Conservation (phyloP, 2,113 vertebrate genomes). For the Nymphicus hollandicus region DNA sequence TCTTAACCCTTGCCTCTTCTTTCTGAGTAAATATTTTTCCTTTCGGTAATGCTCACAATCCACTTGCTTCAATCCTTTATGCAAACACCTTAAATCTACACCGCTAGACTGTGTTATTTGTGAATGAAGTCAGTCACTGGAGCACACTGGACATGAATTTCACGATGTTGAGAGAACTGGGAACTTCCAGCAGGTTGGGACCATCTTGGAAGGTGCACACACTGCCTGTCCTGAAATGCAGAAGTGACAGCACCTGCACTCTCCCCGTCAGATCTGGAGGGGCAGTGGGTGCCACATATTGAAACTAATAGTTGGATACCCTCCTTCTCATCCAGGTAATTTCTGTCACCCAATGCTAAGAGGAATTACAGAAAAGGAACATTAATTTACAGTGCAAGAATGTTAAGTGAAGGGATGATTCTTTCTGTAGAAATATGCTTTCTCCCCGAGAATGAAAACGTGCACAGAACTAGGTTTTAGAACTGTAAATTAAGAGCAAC, state of each 20-base stretch:
- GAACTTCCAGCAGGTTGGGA: neutral
- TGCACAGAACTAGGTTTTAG: neutral
- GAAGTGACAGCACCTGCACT: neutral
- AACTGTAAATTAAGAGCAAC: neutral
- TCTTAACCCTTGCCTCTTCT: neutral
- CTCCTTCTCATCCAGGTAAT: neutral
- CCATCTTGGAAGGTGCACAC: neutral
- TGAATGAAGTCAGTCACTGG: neutral
- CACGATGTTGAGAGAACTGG: neutral
- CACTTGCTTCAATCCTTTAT: neutral
- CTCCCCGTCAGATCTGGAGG: neutral
- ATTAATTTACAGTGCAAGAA: neutral
- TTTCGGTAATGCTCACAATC: neutral
- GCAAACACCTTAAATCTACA: neutral
- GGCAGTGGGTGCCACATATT: neutral
- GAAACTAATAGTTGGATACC: neutral
- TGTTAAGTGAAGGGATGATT: neutral
- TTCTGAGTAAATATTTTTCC: neutral
- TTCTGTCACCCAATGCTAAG: neutral
- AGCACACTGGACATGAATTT: neutral
- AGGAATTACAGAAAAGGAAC: neutral
- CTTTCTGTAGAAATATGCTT: neutral
- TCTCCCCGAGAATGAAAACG: neutral
- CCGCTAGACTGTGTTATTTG: neutral
- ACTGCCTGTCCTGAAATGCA: neutral